phyloP scores from a whole-genome alignment of 2,113 vertebrate genomes.

The Peromyscus leucopus region DNA sequence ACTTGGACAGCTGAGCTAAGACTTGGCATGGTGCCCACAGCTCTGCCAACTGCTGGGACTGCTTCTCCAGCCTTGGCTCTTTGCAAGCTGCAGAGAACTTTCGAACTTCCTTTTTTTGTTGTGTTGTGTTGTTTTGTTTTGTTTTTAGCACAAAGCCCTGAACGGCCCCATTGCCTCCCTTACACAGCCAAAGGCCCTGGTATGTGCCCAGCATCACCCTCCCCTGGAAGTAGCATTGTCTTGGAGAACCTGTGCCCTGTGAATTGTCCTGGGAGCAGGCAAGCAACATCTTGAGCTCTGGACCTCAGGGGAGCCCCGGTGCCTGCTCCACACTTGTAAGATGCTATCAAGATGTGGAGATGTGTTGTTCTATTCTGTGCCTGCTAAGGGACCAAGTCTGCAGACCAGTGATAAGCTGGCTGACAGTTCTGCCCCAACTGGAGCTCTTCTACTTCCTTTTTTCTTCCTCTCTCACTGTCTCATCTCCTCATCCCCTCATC shows the following conservation, averaged over 20 bases:
- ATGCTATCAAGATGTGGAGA: not conserved
- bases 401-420: not conserved
- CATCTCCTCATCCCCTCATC: not conserved
- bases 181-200: not conserved
- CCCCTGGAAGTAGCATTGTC: not conserved
- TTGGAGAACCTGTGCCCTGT: not conserved
- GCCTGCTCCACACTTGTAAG: not conserved
- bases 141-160: not conserved
- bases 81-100: conserved; percentile 67
- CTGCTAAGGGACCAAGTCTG: not conserved
- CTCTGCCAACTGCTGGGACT: not conserved
- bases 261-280: not conserved
- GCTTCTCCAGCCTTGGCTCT: conserved; percentile 48
- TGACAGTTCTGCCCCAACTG: rapidly evolving
- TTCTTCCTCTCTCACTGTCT: not conserved
- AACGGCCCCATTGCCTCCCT: not conserved
- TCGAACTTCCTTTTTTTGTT: conserved; percentile 61
- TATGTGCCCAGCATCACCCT: not conserved
- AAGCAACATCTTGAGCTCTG: not conserved
- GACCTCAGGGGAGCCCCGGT: not conserved
- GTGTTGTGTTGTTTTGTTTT: not conserved
- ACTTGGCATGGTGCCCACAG: not conserved
- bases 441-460: not conserved
- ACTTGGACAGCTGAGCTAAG: not conserved
- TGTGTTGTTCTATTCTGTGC: not conserved